Percentiles rank a stretch among this genome's conserved stretches.
Conservation (phyloP, 2,888 invertebrate species). For the Mythimna impura region DNA sequence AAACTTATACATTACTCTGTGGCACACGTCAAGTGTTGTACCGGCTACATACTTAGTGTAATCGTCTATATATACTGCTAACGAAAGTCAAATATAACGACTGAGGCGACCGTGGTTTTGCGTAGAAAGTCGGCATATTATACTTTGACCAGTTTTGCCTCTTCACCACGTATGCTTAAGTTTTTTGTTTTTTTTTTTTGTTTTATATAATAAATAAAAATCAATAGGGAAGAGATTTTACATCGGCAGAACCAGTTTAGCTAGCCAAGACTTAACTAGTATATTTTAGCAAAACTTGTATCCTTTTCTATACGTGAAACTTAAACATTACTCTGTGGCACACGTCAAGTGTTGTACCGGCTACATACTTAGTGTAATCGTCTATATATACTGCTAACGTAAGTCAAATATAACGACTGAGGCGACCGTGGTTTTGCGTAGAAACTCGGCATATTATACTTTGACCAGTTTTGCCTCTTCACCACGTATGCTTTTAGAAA, state of each 20-base stretch:
- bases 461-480: background rate
- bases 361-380: background rate
- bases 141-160: constrained; percentile 5
- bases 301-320: background rate
- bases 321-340: background rate
- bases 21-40: constrained; percentile 2
- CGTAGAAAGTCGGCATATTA: background rate
- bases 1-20: no score
- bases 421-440: background rate
- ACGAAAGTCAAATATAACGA: constrained; percentile 21
- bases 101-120: background rate
- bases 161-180: background rate
- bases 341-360: background rate
- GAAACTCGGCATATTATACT: background rate
- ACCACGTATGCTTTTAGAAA: background rate
- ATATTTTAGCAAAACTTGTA: background rate
- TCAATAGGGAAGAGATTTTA: background rate
- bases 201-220: no score
- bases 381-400: background rate
- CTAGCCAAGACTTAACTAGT: background rate
- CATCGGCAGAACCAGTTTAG: background rate
- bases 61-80: background rate
- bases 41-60: background rate
- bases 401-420: constrained; percentile 16
- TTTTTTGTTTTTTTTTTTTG: no score